Percentiles rank a stretch among this genome's conserved stretches.
Evolutionary conservation across 2,797 vertebrate genomes (phyloP).

Genomic region (Mormyrops boulengeri): DNA sequence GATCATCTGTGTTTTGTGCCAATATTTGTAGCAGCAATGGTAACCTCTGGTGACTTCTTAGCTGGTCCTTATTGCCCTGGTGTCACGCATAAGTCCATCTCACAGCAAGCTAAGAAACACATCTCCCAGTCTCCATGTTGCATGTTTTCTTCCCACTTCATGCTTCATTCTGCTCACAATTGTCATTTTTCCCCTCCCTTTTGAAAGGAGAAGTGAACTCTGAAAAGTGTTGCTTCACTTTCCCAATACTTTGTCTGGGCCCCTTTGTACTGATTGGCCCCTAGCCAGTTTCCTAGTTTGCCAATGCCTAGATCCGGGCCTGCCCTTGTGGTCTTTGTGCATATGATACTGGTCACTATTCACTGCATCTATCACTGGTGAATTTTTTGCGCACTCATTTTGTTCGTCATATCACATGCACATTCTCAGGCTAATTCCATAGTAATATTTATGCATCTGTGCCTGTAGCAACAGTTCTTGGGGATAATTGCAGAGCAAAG

Average conservation of each 20-base stretch:
- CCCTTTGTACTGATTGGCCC: not conserved
- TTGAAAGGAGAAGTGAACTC: not conserved
- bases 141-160: not conserved
- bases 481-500: not conserved
- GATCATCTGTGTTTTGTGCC: not conserved
- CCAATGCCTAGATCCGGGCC: not conserved
- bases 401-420: not conserved
- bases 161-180: not conserved
- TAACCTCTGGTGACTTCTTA: not conserved
- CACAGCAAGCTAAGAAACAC: not conserved
- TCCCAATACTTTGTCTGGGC: not conserved
- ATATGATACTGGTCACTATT: not conserved
- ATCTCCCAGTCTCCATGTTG: not conserved
- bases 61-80: not conserved
- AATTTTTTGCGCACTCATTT: not conserved
- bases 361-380: not conserved
- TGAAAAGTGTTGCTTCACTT: not conserved
- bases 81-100: not conserved
- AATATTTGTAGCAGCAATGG: not conserved
- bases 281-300: not conserved
- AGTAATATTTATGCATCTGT: not conserved
- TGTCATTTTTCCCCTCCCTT: not conserved
- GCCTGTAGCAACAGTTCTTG: not conserved
- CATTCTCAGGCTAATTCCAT: not conserved
- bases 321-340: not conserved